Base-by-base conservation (phyloP, 37 sponge, comb jelly and placozoan genomes). In the Dysidea cf. avara region DNA sequence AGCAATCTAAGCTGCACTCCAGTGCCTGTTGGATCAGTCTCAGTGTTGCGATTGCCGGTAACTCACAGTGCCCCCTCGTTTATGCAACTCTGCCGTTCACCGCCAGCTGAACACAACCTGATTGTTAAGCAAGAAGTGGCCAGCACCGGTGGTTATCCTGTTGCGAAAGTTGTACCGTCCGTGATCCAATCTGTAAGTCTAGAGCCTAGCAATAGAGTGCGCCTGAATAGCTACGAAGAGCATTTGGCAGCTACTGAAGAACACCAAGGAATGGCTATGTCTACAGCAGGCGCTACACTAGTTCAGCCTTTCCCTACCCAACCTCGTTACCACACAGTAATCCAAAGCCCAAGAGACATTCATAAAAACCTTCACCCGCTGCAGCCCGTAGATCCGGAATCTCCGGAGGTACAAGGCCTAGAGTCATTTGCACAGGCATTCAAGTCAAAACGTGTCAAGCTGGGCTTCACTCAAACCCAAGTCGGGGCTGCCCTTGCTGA, bases 391-490 rank as follows among this genome's bases (percentile, higher is more conserved):
- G 86, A 91, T 21, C 85, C 87, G 14, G 85, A 89, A 56, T 90
- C 97, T 0, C 81, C 71, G 14, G 94, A 92, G 58, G 84, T 96
- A 29, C 90, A 90, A 34, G 83, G 86, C 9, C 64, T 97, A 64
- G 99, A 97, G 47, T 73, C 69, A 3, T 97, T 97, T 79, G 94
- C 95, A 4, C 77, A 61, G 33, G 68, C 61, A 58, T 97, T 97
- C 84, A 97, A 97, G 61, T 58, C 64, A 43, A 72, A 86, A 25
- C 60, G 99, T 32, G 68, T 87, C 37, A 94, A 97, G 59, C 92
- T 97, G 17, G 99, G 99, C 39, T 94, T 76, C 87, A 97, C 99
- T 9, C 99, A 97, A 76, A 94, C 99, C 9, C 80, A 87, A 21
- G 95, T 97, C 3, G 99, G 99, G 32, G 87, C 88, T 34, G 99